Conservation (phyloP, 2,113 vertebrate species). For the Sylvilagus bachmani region DNA sequence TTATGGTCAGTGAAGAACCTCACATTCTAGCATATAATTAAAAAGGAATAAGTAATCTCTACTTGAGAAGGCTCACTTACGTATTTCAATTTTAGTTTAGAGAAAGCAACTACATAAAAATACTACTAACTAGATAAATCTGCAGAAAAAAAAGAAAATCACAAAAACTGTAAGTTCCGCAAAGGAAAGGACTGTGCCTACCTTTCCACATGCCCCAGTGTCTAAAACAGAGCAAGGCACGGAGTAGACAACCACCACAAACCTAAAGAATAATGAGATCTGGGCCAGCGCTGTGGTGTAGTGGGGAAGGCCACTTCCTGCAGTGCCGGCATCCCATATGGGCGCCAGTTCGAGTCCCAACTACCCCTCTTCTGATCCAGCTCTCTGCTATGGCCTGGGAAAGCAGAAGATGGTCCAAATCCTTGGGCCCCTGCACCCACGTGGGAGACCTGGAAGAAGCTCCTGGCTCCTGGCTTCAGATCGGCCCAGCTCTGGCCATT, state of each 20-base stretch:
- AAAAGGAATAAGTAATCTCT: constrained; percentile 54
- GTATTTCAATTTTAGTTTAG: constrained; percentile 15
- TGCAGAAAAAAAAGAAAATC: constrained; percentile 29
- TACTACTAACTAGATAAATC: constrained; percentile 47
- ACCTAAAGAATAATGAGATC: background rate
- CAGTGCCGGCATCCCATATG: no score
- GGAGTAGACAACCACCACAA: background rate
- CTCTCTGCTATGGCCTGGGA: no score
- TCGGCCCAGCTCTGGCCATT: no score
- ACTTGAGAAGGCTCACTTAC: constrained; percentile 49
- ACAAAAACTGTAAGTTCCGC: constrained; percentile 16
- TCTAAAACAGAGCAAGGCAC: background rate
- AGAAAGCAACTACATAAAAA: constrained; percentile 63
- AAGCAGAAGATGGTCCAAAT: no score
- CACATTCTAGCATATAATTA: constrained; percentile 35
- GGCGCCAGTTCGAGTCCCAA: no score
- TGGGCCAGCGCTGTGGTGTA: no score
- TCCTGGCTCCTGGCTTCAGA: no score
- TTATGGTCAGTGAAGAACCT: constrained; percentile 33
- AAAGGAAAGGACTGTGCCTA: background rate
- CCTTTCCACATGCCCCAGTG: background rate
- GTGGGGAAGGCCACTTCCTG: no score
- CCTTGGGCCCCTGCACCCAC: no score
- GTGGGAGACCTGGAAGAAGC: no score
- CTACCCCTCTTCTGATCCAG: no score